phyloP scores from a whole-genome alignment of 2,797 vertebrate species.

The Pipistrellus pipistrellus region DNA sequence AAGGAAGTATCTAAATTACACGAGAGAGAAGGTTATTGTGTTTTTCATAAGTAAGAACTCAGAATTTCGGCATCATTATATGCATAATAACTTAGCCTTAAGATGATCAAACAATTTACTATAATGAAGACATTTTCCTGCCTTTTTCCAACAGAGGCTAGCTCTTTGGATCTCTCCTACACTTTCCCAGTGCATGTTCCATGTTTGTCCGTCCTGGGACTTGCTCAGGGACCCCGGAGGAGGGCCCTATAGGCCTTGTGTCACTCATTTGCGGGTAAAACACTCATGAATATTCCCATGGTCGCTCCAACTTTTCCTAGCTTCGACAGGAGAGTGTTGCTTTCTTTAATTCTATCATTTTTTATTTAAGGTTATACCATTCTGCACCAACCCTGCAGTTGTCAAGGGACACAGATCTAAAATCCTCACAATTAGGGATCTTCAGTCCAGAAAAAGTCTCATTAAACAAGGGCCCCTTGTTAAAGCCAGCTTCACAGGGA shows the following conservation, averaged over 20 bases:
- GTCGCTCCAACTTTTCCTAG: background rate
- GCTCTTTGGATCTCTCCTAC: slow-evolving; percentile 31
- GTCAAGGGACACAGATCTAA: background rate
- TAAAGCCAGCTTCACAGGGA: background rate
- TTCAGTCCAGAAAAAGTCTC: background rate
- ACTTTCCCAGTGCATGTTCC: background rate
- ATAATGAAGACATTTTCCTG: slow-evolving; percentile 42
- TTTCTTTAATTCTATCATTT: slow-evolving; percentile 22
- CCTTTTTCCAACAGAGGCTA: background rate
- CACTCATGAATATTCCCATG: background rate
- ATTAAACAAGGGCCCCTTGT: background rate
- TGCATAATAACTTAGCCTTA: background rate
- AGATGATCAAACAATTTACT: slow-evolving; percentile 55
- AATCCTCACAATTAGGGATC: background rate
- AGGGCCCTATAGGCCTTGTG: background rate
- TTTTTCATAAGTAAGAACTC: slow-evolving; percentile 31
- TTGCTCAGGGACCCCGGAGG: background rate
- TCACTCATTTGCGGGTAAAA: background rate
- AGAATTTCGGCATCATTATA: slow-evolving; percentile 11
- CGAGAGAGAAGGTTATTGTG: background rate
- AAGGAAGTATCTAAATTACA: slow-evolving; percentile 67
- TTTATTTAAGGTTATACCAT: background rate
- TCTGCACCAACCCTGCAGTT: background rate
- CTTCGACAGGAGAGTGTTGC: background rate
- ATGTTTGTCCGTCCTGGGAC: background rate